Evolutionary conservation across 2,113 vertebrate species (phyloP).

Genomic region (Pygoscelis antarcticus): DNA sequence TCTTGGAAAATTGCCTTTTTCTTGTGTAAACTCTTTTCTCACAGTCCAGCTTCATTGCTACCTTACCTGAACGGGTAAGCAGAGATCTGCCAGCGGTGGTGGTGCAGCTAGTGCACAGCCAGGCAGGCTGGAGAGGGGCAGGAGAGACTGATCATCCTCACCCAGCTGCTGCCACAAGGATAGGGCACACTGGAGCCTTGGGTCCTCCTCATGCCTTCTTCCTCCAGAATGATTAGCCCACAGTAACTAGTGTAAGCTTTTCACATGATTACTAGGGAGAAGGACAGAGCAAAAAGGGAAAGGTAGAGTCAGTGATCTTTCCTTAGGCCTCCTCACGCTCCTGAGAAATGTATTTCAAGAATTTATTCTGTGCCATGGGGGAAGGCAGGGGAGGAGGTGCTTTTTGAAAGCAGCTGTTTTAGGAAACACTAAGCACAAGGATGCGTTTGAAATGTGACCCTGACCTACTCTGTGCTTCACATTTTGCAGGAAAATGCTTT

Average conservation of each 20-base stretch:
- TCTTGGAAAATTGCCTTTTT: background rate
- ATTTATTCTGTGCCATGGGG: background rate
- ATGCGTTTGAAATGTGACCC: background rate
- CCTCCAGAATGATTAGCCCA: background rate
- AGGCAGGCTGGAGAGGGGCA: background rate
- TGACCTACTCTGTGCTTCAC: background rate
- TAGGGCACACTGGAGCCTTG: background rate
- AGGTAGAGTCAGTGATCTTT: background rate
- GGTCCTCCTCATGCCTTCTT: background rate
- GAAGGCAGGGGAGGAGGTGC: background rate
- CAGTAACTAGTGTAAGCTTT: background rate
- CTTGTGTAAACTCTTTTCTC: background rate
- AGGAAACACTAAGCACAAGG: background rate
- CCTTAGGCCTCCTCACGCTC: background rate
- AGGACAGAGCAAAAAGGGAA: background rate
- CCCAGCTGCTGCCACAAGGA: background rate
- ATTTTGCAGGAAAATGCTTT: constrained; percentile 29
- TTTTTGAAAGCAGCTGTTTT: constrained; percentile 6
- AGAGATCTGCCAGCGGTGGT: background rate
- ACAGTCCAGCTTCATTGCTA: background rate
- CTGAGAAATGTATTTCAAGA: background rate
- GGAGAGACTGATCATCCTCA: background rate
- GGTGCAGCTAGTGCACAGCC: background rate
- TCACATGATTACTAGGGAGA: background rate
- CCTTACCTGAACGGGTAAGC: rapidly evolving